Conservation (phyloP, 2,797 vertebrate species). For the Acrocephalus scirpaceus region DNA sequence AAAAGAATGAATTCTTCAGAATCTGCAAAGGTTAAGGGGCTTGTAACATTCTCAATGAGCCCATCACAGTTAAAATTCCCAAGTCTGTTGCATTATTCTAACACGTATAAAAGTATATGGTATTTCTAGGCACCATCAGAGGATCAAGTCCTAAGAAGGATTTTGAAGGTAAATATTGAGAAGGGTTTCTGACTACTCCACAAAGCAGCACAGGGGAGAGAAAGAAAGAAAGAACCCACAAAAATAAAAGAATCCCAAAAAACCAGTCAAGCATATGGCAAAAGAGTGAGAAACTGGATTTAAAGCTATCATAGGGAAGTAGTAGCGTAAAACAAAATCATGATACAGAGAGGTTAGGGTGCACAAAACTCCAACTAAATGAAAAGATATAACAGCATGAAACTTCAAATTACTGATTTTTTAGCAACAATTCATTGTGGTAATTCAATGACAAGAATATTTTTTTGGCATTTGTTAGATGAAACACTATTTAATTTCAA, state of each 20-base stretch:
- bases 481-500: not conserved
- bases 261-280: not conserved
- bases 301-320: not conserved
- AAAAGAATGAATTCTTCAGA: not conserved
- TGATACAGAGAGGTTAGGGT: not conserved
- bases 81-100: not conserved
- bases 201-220: not conserved
- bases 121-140: not conserved
- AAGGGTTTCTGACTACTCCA: not conserved
- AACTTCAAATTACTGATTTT: not conserved
- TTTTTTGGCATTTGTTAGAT: not conserved
- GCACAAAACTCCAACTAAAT: not conserved
- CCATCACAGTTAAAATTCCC: not conserved
- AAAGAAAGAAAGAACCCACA: not conserved
- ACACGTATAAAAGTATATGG: fast-evolving
- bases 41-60: not conserved
- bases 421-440: not conserved
- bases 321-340: not conserved
- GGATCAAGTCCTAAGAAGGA: not conserved
- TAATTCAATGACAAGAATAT: not conserved
- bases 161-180: not conserved
- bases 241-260: not conserved
- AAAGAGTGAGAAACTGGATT: not conserved
- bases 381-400: not conserved
- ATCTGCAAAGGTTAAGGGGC: not conserved